These are phyloP conservation scores for Xestia rhomboidea DNA, from an alignment of 2,888 invertebrate species.

Conservation along the genomic window DNA sequence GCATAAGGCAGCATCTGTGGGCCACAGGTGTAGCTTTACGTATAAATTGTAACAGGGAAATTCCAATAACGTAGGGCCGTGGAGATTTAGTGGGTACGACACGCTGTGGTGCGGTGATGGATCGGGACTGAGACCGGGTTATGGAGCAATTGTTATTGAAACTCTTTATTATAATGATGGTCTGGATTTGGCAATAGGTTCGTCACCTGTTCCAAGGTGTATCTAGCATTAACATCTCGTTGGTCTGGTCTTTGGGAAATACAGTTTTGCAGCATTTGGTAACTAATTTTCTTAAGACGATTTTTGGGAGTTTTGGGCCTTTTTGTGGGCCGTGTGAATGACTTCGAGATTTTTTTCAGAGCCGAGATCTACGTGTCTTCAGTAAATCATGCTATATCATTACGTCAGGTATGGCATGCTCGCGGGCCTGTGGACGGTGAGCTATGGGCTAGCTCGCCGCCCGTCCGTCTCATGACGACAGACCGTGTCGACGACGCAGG, in stretches of 20 bases:
- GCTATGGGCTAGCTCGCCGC: too few relatives aligned
- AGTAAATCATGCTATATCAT: neutral
- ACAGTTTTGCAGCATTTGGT: too few relatives aligned
- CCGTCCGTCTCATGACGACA: too few relatives aligned
- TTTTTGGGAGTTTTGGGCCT: too few relatives aligned
- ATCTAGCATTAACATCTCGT: neutral
- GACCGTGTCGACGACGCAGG: too few relatives aligned
- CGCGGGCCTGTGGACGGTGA: too few relatives aligned
- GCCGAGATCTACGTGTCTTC: neutral
- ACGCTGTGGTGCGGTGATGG: slow-evolving; percentile 47
- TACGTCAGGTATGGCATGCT: too few relatives aligned
- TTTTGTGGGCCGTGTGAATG: neutral
- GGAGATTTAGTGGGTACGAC: slow-evolving; percentile 63
- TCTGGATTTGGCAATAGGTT: neutral
- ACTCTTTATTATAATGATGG: neutral
- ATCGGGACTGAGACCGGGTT: neutral
- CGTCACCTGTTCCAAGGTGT: neutral
- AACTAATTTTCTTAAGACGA: neutral
- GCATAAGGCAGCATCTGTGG: slow-evolving; percentile 68
- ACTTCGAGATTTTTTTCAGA: neutral
- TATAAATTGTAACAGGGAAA: slow-evolving; percentile 71
- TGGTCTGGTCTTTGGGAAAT: too few relatives aligned
- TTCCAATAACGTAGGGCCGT: slow-evolving; percentile 68
- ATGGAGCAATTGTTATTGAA: slow-evolving; percentile 6
- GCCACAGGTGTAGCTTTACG: slow-evolving; percentile 69